These are phyloP conservation scores for Raphicerus campestris DNA, from an alignment of 2,113 vertebrate species.

Conservation along the genomic window DNA sequence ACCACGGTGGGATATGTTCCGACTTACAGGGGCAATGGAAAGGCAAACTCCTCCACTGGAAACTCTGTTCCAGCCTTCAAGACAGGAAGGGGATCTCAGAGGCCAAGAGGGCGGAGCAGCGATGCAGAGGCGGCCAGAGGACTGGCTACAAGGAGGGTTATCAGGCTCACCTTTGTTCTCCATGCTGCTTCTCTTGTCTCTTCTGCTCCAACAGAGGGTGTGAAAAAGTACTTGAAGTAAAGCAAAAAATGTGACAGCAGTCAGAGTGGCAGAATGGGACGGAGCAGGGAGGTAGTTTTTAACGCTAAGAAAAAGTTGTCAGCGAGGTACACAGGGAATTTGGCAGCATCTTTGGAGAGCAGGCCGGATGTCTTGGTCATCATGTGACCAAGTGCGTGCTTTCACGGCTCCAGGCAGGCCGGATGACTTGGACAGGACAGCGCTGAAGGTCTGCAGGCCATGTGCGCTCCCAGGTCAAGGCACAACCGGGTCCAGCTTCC, in stretches of 20 bases:
- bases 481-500: not conserved
- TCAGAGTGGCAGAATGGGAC: not conserved
- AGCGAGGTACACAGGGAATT: fast-evolving
- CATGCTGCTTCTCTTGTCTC: not conserved
- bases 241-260: not conserved
- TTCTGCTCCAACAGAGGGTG: not conserved
- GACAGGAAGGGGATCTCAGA: not conserved
- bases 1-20: fast-evolving
- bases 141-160: not conserved
- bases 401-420: fast-evolving
- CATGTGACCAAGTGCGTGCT: fast-evolving
- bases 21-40: not conserved
- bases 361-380: not conserved
- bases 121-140: not conserved
- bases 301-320: not conserved
- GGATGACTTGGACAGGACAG: not conserved
- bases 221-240: not conserved
- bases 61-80: not conserved
- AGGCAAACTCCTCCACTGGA: fast-evolving
- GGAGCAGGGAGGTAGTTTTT: not conserved
- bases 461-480: not conserved
- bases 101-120: not conserved
- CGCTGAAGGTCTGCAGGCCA: not conserved
- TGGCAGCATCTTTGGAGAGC: not conserved
- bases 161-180: not conserved